phyloP scores from a whole-genome alignment of 2,797 vertebrate species.

The Nasua narica region DNA sequence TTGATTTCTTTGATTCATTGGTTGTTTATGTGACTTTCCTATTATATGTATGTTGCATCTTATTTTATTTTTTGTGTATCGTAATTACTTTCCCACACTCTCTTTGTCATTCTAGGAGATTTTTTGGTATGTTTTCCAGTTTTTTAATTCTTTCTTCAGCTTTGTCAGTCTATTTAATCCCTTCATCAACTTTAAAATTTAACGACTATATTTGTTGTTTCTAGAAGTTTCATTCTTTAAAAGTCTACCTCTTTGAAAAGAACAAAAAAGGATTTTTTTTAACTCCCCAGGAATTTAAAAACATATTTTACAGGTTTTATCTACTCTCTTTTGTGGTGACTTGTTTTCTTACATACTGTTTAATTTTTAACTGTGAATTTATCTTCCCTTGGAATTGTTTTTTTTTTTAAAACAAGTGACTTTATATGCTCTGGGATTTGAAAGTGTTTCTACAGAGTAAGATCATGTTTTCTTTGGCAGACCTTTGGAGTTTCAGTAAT shows the following conservation, averaged over 20 bases:
- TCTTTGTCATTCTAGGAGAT: not conserved
- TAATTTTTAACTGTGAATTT: not conserved
- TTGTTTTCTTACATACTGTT: not conserved
- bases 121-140: not conserved
- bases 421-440: not conserved
- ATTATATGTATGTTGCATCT: not conserved
- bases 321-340: not conserved
- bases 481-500: not conserved
- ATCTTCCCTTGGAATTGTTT: not conserved
- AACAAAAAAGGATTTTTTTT: not conserved
- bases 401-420: not conserved
- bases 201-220: not conserved
- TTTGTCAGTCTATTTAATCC: not conserved
- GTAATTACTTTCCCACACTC: not conserved
- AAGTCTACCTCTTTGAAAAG: not conserved
- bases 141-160: not conserved
- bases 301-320: not conserved
- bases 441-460: not conserved
- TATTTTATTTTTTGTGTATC: not conserved
- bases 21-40: not conserved
- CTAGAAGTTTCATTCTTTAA: not conserved
- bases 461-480: not conserved
- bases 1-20: not conserved
- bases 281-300: not conserved
- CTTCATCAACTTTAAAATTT: not conserved